A percentile compares a stretch with the other conserved stretches of the same genome.
phyloP scores from a whole-genome alignment of 2,113 vertebrate genomes.

The Mesitornis unicolor region DNA sequence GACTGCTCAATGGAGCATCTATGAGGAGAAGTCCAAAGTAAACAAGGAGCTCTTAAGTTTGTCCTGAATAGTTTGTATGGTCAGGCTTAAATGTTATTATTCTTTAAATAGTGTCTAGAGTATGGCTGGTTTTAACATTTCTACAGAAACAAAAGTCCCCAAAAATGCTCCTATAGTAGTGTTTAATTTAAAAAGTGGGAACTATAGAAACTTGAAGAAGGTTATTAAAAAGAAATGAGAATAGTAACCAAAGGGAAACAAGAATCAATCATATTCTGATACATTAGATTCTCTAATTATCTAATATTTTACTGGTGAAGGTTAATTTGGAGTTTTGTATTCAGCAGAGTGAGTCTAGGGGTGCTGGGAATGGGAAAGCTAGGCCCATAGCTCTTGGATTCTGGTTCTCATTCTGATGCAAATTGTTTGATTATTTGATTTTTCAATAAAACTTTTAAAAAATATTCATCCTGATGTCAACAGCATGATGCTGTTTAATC shows the following conservation, averaged over 20 bases:
- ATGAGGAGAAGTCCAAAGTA: background rate
- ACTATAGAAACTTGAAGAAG: background rate
- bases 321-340: background rate
- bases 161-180: background rate
- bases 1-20: background rate
- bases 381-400: background rate
- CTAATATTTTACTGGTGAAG: background rate
- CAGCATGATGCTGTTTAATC: background rate
- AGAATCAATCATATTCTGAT: background rate
- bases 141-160: background rate
- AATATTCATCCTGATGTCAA: background rate
- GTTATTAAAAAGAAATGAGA: background rate
- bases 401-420: background rate
- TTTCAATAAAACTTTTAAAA: background rate
- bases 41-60: background rate
- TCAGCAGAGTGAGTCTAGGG: background rate
- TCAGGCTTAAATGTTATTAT: background rate
- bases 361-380: background rate
- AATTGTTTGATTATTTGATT: background rate
- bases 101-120: background rate
- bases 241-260: background rate
- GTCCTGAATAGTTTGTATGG: background rate
- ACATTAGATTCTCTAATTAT: background rate
- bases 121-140: background rate
- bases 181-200: background rate